phyloP scores from a whole-genome alignment of 2,113 vertebrate genomes.

The Chamaea fasciata region DNA sequence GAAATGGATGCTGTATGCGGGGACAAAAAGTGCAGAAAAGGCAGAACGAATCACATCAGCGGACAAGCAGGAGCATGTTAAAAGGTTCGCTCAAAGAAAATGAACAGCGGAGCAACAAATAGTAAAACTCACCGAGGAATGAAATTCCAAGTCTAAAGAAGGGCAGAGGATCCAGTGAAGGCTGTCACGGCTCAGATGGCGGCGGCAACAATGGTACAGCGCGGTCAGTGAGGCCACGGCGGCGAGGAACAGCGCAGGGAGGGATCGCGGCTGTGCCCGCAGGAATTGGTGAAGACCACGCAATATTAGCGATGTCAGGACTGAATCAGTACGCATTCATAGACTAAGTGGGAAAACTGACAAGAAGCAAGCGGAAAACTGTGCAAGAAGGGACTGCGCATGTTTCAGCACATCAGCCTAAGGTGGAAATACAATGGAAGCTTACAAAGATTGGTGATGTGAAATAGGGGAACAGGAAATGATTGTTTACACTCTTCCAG shows the following conservation, averaged over 20 bases:
- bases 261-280: not conserved
- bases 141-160: not conserved
- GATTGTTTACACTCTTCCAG: not conserved
- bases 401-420: not conserved
- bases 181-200: not conserved
- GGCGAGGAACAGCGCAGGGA: not conserved
- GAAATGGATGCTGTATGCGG: not conserved
- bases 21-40: not conserved
- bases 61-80: not conserved
- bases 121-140: not conserved
- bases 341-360: not conserved
- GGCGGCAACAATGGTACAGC: not conserved
- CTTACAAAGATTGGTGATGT: not conserved
- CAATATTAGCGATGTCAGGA: not conserved
- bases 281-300: rapidly evolving
- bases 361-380: not conserved
- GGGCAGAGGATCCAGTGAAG: not conserved
- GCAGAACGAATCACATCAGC: not conserved
- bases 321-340: not conserved
- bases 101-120: not conserved
- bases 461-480: not conserved
- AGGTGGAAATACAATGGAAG: not conserved
- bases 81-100: not conserved
- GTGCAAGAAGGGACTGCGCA: not conserved
- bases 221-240: not conserved